A percentile compares a stretch with the other conserved stretches of the same genome.
These are phyloP conservation scores for Norana najaformis DNA, from an alignment of 2,888 invertebrate species.

Conservation along the genomic window DNA sequence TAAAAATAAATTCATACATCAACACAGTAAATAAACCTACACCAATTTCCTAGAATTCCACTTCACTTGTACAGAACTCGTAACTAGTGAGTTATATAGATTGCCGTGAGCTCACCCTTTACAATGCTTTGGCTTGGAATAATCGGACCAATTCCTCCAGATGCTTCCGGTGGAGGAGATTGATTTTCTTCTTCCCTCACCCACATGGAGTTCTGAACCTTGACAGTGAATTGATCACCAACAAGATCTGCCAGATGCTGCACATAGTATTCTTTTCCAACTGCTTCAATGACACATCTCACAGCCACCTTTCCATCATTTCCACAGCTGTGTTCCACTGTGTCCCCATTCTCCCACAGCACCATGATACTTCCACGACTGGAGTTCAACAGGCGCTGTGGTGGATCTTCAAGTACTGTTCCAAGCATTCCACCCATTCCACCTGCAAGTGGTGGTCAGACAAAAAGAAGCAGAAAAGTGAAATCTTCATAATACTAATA, in stretches of 20 bases:
- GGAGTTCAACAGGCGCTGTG: neutral
- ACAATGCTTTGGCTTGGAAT: neutral
- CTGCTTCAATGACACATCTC: neutral
- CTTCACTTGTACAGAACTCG: neutral
- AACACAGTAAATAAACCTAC: too few relatives aligned
- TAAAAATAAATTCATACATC: neutral
- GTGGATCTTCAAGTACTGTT: slow-evolving; percentile 17
- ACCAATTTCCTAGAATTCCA: neutral
- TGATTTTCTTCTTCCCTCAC: neutral
- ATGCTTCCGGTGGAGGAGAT: neutral
- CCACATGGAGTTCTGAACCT: neutral
- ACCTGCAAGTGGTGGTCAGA: neutral
- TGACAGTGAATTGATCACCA: neutral
- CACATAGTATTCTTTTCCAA: neutral
- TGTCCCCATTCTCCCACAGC: slow-evolving; percentile 18
- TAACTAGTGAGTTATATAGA: neutral
- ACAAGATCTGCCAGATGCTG: neutral
- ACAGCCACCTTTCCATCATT: neutral
- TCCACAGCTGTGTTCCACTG: slow-evolving; percentile 24
- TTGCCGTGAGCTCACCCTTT: neutral
- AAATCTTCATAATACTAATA: too few relatives aligned
- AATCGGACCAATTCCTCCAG: neutral
- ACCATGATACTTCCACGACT: neutral
- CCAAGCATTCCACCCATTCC: slow-evolving; percentile 16
- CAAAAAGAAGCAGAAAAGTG: neutral